Evolutionary conservation across 1,140 invertebrate species (phyloP).

Genomic region (Onthophagus taurus): DNA sequence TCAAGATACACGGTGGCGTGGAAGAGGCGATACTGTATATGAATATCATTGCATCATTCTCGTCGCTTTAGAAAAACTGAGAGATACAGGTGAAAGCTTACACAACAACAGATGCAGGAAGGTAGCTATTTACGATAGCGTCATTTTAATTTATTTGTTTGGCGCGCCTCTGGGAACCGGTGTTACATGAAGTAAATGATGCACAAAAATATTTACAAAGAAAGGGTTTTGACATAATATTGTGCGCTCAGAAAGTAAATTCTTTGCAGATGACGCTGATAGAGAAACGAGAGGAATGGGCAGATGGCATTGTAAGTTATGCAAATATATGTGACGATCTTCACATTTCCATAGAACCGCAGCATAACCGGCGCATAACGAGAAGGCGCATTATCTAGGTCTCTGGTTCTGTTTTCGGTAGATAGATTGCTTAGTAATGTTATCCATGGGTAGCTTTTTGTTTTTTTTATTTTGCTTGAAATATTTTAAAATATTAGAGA

Average conservation of each 20-base stretch:
- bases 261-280: background rate
- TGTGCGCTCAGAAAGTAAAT: conserved; percentile 2
- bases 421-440: no score
- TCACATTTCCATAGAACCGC: conserved; percentile 3
- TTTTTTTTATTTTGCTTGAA: no score
- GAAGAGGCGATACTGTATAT: background rate
- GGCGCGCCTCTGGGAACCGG: conserved; percentile 13
- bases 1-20: conserved; percentile 1
- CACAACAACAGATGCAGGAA: conserved; percentile 14
- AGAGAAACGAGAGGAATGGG: conserved; percentile 3
- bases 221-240: background rate
- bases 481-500: no score
- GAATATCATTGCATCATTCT: conserved; percentile 2
- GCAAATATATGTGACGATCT: conserved; percentile 3
- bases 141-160: conserved; percentile 21
- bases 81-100: background rate
- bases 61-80: conserved; percentile 4
- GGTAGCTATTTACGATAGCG: conserved; percentile 15
- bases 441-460: no score
- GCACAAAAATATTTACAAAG: conserved; percentile 16
- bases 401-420: no score
- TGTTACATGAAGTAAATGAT: conserved; percentile 18
- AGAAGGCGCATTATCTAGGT: background rate
- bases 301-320: background rate
- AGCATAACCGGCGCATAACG: background rate